A percentile compares a stretch with the other conserved stretches of the same genome.
Conservation (phyloP, 2,113 vertebrate species). For the Diadophis punctatus region DNA sequence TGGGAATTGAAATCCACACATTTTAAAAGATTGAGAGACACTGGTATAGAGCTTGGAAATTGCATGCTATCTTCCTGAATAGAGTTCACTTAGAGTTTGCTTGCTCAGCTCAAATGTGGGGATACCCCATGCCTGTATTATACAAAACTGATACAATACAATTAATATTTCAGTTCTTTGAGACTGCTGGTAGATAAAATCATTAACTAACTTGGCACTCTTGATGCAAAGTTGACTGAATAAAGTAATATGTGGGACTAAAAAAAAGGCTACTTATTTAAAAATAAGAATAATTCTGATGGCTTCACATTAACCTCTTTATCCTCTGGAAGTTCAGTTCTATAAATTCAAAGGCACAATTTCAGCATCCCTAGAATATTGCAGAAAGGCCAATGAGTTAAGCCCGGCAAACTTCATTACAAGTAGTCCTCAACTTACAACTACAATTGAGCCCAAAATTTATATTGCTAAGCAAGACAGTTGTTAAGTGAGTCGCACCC, state of each 20-base stretch:
- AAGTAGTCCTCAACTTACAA: neutral
- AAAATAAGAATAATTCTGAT: neutral
- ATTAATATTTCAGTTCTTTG: neutral
- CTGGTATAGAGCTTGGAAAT: neutral
- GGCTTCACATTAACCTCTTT: neutral
- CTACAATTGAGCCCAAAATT: neutral
- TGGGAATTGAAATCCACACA: neutral
- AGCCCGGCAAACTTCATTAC: neutral
- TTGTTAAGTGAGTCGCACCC: neutral
- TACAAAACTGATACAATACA: neutral
- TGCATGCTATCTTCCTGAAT: neutral
- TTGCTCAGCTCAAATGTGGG: neutral
- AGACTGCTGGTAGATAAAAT: neutral
- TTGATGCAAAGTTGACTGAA: neutral
- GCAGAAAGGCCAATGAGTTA: neutral
- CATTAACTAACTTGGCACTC: neutral
- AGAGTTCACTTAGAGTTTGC: neutral
- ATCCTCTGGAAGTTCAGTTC: neutral
- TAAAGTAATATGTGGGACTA: neutral
- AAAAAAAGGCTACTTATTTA: neutral
- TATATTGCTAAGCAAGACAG: neutral
- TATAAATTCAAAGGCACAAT: neutral
- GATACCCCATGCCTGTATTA: neutral
- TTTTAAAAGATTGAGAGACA: neutral
- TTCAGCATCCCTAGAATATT: neutral